These are phyloP conservation scores for Brotula barbata DNA, from an alignment of 2,797 vertebrate species.

Conservation along the genomic window DNA sequence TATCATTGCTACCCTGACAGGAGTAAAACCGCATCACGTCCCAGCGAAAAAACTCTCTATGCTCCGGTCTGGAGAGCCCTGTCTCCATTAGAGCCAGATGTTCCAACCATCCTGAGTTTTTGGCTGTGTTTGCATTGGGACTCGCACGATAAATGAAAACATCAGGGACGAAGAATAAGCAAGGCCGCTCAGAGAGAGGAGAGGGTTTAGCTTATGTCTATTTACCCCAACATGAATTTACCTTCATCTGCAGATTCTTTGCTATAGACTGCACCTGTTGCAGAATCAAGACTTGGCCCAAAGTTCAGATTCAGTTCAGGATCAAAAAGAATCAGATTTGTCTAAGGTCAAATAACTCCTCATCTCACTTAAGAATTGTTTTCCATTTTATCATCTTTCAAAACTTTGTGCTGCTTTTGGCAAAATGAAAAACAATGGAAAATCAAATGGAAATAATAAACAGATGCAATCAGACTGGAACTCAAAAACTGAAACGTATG, in stretches of 20 bases:
- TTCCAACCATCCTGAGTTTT: conserved; percentile 65
- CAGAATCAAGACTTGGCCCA: conserved; percentile 7
- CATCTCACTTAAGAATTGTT: not conserved
- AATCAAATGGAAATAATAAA: conserved; percentile 16
- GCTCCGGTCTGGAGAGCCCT: conserved; percentile 52
- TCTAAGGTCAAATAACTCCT: too few species aligned
- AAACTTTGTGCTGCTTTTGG: not conserved
- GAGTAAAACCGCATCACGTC: conserved; percentile 25
- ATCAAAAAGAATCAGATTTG: too few species aligned
- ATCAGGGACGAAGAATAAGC: conserved; percentile 43
- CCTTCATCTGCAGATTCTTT: conserved; percentile 6
- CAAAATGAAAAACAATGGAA: not conserved
- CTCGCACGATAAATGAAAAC: conserved; percentile 70
- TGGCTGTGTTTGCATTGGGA: conserved; percentile 50
- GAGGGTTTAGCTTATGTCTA: conserved; percentile 20
- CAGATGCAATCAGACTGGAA: conserved; percentile 3
- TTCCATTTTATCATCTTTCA: not conserved
- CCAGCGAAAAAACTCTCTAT: conserved; percentile 17
- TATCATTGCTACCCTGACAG: conserved; percentile 25
- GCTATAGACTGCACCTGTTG: conserved; percentile 19
- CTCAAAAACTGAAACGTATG: not conserved
- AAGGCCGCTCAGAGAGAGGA: conserved; percentile 33
- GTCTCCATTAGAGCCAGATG: conserved; percentile 74
- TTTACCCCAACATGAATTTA: conserved; percentile 19
- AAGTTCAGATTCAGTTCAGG: too few species aligned